Evolutionary conservation across 2,888 invertebrate species (phyloP).

Genomic region (Tolmerus cingulatus): DNA sequence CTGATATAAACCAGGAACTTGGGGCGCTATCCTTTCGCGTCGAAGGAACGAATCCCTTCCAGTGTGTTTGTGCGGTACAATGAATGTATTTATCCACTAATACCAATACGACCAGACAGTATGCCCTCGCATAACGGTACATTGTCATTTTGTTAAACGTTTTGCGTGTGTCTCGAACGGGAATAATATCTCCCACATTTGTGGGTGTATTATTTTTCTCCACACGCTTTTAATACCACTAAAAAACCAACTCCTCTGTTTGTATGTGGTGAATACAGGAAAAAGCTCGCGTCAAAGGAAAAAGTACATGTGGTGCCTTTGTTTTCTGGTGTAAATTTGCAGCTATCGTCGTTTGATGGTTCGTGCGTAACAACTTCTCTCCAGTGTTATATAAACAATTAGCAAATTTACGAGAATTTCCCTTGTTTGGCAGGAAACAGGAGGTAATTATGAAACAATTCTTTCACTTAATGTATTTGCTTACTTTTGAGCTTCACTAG

Average conservation of each 20-base stretch:
- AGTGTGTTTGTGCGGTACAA: not conserved
- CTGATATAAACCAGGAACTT: not conserved
- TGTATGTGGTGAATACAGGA: conserved; percentile 1
- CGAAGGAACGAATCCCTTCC: not conserved
- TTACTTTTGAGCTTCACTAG: not conserved
- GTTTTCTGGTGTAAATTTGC: conserved; percentile 1
- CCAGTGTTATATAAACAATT: conserved; percentile 24
- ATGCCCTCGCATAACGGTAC: not conserved
- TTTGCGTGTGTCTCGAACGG: not conserved
- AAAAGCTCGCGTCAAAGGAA: conserved; percentile 2
- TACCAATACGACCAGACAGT: not conserved
- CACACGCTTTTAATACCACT: not conserved
- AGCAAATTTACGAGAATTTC: not conserved
- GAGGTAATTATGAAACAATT: not conserved
- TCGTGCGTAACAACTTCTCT: not conserved
- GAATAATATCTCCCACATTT: not conserved
- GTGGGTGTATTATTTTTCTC: not conserved
- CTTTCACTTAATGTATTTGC: not conserved
- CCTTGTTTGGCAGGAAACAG: not conserved
- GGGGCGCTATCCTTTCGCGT: not conserved
- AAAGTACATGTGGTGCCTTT: conserved; percentile 24
- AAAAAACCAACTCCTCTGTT: not conserved
- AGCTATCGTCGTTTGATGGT: not conserved
- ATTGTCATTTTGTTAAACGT: not conserved
- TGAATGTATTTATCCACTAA: not conserved